These are phyloP conservation scores for Ctenoplectra terminalis DNA, from an alignment of 1,140 invertebrate genomes.

Conservation along the genomic window DNA sequence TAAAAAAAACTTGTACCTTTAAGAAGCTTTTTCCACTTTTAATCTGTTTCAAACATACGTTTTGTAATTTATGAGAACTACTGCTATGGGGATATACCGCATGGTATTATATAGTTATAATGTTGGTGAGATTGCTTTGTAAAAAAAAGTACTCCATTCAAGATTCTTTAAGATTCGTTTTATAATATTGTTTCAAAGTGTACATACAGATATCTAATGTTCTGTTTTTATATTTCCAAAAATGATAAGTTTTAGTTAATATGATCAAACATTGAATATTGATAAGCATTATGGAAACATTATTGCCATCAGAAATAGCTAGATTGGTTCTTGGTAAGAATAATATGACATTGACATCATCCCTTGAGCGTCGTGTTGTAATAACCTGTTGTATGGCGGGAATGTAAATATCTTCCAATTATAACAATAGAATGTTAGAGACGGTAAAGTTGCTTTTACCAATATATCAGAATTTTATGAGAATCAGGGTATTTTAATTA, in stretches of 20 bases:
- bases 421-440: slow-evolving; percentile 7
- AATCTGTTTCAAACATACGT: no score
- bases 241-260: not conserved
- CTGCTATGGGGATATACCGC: not conserved
- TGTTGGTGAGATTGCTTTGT: slow-evolving; percentile 21
- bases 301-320: slow-evolving; percentile 81
- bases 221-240: not conserved
- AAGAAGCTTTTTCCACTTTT: not conserved
- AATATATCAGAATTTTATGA: not conserved
- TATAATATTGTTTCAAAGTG: not conserved
- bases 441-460: not conserved
- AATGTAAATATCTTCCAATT: slow-evolving; percentile 39
- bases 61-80: not conserved
- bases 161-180: slow-evolving; percentile 10
- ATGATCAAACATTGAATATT: not conserved
- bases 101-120: not conserved
- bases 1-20: not conserved
- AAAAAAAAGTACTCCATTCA: not conserved
- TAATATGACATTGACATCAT: not conserved
- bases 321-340: slow-evolving; percentile 79
- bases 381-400: slow-evolving; percentile 60
- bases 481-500: not conserved
- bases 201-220: not conserved
- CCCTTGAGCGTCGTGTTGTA: slow-evolving; percentile 23
- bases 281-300: slow-evolving; percentile 74